Base-by-base conservation (phyloP, 1,140 invertebrate species). In the Zaprionus camerounensis region DNA sequence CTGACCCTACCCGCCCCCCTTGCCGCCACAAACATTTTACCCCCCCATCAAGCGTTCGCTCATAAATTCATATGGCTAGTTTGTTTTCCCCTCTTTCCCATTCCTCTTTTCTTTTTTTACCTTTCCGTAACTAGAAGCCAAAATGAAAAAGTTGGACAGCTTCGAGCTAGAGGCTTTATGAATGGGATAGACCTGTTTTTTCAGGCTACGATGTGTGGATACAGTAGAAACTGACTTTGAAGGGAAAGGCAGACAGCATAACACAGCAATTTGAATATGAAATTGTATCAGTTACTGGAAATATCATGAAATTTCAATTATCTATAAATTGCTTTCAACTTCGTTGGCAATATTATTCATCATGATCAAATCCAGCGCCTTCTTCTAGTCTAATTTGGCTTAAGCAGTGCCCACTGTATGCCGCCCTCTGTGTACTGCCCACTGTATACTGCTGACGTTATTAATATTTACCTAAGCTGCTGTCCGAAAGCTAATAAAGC, bases 41-140 rank as follows among this genome's bases (percentile, higher is more conserved):
- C 65, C 81, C 22, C 62, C 44, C 58, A 62, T 61, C 51, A 53
- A 66, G 51, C 36, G n/a, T 9, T n/a, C 9, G 75, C 55, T 76
- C 81, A 88, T 88, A 88, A 88, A 88, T 88, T 88, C 84, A 90
- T 88, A 90, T 90, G 81, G 81, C 84, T 88, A 88, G 84, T 90
- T 88, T 76, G 62, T 65, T 82, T 71, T 81, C 65, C 51, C 66
- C 65, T 26, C 28, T 46, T n/a, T 17, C 12, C 28, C 24, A n/a
- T 15, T 49, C 22, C 20, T 26, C 3, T 5, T 22, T 58, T 72
- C 57, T 59, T 65, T 66, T 36, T 76, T 67, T 64, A 68, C 80
- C 76, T 83, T 72, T 44, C 41, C n/a, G 28, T 17, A 26, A 55
- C 20, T 12, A 46, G 41, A 13, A 59, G 17, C 31, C 67, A 51